These are phyloP conservation scores for Apomyelois bistriatella DNA, from an alignment of 2,888 invertebrate genomes.

Conservation along the genomic window DNA sequence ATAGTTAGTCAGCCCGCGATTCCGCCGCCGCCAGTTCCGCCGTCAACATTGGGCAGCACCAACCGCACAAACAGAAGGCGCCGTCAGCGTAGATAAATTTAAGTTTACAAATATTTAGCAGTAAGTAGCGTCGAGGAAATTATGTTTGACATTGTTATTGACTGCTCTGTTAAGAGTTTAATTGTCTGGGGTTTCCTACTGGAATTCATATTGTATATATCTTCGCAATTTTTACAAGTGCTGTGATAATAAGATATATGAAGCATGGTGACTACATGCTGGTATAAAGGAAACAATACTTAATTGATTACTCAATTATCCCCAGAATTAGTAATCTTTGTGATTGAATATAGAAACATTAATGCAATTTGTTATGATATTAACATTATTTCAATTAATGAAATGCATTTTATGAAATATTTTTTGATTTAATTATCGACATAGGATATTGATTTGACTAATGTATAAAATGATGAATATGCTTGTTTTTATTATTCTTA, in stretches of 20 bases:
- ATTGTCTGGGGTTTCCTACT: constrained; percentile 47
- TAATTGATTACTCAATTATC: constrained; percentile 41
- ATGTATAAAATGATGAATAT: constrained; percentile 30
- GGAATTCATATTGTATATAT: constrained; percentile 48
- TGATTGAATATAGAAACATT: constrained; percentile 35
- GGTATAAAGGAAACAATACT: constrained; percentile 34
- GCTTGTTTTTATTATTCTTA: constrained; percentile 46
- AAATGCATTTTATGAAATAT: constrained; percentile 49
- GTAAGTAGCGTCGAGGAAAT: constrained; percentile 23
- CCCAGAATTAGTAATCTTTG: constrained; percentile 44
- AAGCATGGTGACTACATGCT: constrained; percentile 47
- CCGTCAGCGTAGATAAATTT: constrained; percentile 61
- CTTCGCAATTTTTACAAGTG: constrained; percentile 64
- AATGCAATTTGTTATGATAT: constrained; percentile 31
- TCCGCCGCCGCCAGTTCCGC: constrained; percentile 20
- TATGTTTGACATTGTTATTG: constrained; percentile 41
- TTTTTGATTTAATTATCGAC: constrained; percentile 35
- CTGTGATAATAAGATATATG: constrained; percentile 59
- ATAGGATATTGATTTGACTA: constrained; percentile 20
- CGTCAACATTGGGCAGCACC: constrained; percentile 30
- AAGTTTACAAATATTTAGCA: constrained; percentile 14
- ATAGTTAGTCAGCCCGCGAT: constrained; percentile 22
- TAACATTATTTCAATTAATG: constrained; percentile 41
- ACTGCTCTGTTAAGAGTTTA: constrained; percentile 40
- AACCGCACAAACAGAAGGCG: constrained; percentile 55